A percentile compares a stretch with the other conserved stretches of the same genome.
phyloP scores from a whole-genome alignment of 2,888 invertebrate genomes.

The Alcis repandata region DNA sequence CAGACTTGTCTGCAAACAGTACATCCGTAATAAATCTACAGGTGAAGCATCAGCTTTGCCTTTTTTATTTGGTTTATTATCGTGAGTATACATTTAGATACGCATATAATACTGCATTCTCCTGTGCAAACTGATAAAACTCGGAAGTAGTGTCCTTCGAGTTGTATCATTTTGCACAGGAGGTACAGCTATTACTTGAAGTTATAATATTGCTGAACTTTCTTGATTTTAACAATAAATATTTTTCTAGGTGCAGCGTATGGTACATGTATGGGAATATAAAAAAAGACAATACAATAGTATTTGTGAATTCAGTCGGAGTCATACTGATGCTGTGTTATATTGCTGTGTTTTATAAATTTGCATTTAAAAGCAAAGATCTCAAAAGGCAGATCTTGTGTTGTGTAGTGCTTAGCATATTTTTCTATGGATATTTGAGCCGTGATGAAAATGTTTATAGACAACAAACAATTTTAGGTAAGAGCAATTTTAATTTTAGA shows the following conservation, averaged over 20 bases:
- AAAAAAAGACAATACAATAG: conserved; percentile 90
- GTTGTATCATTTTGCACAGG: too few species aligned
- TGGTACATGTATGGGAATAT: conserved; percentile 94
- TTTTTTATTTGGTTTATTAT: conserved; percentile 91
- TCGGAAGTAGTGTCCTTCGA: too few species aligned
- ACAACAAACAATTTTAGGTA: conserved; percentile 87
- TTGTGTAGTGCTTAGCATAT: conserved; percentile 82
- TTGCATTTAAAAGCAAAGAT: conserved; percentile 89
- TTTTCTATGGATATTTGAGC: conserved; percentile 87
- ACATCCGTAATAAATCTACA: conserved; percentile 90
- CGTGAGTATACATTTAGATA: conserved; percentile 90
- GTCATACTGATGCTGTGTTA: conserved; percentile 90
- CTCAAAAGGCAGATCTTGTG: conserved; percentile 88
- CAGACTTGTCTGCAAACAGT: conserved; percentile 92
- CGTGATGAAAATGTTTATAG: conserved; percentile 82
- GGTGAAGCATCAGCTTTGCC: conserved; percentile 92
- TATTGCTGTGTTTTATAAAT: conserved; percentile 90
- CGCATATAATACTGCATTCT: too few species aligned
- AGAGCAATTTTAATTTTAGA: not conserved
- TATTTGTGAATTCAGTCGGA: conserved; percentile 92
- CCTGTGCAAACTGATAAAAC: too few species aligned
- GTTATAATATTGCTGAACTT: too few species aligned
- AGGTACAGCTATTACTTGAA: too few species aligned
- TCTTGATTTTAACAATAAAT: conserved; percentile 16
- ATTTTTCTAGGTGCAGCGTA: conserved; percentile 88